Percentiles rank a stretch among this genome's conserved stretches.
These are phyloP conservation scores for Pseudomugil tenellus DNA, from an alignment of 2,797 vertebrate genomes.

Conservation along the genomic window DNA sequence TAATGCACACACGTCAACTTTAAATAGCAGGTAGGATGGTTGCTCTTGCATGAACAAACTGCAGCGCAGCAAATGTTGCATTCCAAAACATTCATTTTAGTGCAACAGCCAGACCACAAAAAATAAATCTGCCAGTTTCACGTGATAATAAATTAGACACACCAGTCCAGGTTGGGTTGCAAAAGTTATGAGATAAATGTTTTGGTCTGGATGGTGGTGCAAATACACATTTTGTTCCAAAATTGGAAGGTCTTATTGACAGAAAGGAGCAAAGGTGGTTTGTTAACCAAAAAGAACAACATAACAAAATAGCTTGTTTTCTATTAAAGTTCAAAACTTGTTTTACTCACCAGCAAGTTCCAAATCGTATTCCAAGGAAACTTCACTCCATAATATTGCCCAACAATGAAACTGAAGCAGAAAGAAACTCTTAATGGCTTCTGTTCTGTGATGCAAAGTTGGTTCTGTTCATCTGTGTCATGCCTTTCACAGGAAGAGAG, in stretches of 20 bases:
- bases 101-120: slow-evolving; percentile 24
- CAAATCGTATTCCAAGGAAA: slow-evolving; percentile 21
- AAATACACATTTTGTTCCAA: background rate
- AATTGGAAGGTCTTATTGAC: background rate
- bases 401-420: slow-evolving; percentile 14
- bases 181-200: slow-evolving; percentile 5
- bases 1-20: slow-evolving; percentile 32
- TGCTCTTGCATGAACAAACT: slow-evolving; percentile 19
- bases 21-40: slow-evolving; percentile 31
- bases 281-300: slow-evolving; percentile 2
- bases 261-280: background rate
- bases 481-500: background rate
- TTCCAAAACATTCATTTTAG: slow-evolving; percentile 38
- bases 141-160: slow-evolving; percentile 3
- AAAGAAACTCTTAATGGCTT: slow-evolving; percentile 8
- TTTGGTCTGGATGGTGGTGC: background rate
- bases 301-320: background rate
- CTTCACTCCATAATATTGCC: slow-evolving; percentile 17
- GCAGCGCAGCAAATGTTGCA: slow-evolving; percentile 53
- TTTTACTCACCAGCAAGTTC: slow-evolving; percentile 61
- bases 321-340: slow-evolving; percentile 27
- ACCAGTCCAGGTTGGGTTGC: slow-evolving; percentile 4
- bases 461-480: background rate
- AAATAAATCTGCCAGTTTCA: slow-evolving; percentile 32
- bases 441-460: background rate